Base-by-base conservation (phyloP, 1,140 invertebrate species). In the Platyscapa corneri region DNA sequence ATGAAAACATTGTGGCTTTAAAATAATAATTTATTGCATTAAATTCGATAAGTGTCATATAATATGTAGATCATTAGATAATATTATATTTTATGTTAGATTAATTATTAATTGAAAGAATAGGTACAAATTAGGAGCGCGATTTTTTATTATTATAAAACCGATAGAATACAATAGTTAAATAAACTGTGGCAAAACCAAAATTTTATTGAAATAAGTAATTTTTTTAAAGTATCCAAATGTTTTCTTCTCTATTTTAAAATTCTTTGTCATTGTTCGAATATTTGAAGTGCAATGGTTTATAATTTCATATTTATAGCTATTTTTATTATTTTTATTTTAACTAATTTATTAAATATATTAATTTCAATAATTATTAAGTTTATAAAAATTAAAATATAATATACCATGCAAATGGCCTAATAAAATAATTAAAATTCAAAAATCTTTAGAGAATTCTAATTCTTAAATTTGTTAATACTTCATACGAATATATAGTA, bases 91-190 rank as follows among this genome's bases (percentile, higher is more conserved):
- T 53, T 32, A 46, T n/a, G 30, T 32, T 49, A 34, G 42, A 53
- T 77, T 49, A 79, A 27, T 64, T 3, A 37, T 60, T 14, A 79
- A n/a, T n/a, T n/a, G n/a, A n/a, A n/a, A 64, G 10, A 53, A 39
- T 60, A 64, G 77, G 7, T 34, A 37, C 10, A 37, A 60, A 56
- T 37, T 79, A 72, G 72, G 81, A 74, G n/a, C 46, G 27, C 37
- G 78, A 76, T 82, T 87, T 87, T 82, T 77, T 85, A 79, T 85
- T 65, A 75, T 74, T 65, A 76, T 27, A 56, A 39, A 39, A 79
- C 30, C 53, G 77, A 79, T 79, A 87, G n/a, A 49, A 77, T n/a
- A 7, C 20, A 27, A 42, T 42, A 74, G n/a, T 74, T 70, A 37
- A 37, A 2, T 37, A 27, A 74, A 70, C 0, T 20, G 0, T 27